Evolutionary conservation across 2,113 vertebrate species (phyloP), one percentile per base, ranked within the genome.

Genomic region (Pungitius pungitius): DNA sequence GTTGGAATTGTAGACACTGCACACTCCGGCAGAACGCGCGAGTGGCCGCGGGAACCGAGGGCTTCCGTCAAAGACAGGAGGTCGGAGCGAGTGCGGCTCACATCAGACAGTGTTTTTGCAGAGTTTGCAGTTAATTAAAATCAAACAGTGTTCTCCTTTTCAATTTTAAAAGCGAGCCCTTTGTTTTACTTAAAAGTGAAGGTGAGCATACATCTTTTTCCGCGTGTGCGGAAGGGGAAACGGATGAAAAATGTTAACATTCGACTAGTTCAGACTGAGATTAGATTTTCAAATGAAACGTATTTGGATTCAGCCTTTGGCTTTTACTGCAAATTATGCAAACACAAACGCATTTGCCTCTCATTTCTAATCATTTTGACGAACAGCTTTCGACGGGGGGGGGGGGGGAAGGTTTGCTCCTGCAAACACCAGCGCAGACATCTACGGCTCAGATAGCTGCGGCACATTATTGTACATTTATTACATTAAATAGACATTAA

Each of bases 371-470:
- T 87, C 76, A 87, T 67, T 77, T 65, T 78, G 82, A 90, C 73
- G 56, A 85, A 88, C 68, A 73, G 79, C 78, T 62, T 84, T 57
- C 62, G 88, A 89, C 85, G 75, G 70, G n/a, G 30, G 5, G 30
- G 30, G 2, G 5, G 5, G 30, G 30, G 65, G 70, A 74, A 69
- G 75, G 81, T 83, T 56, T 49, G 76, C 77, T 73, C 70, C 54
- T 57, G 73, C 74, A 73, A 82, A 78, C 52, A 75, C 67, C 55
- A 58, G 35, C 30, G 5, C 33, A 35, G 64, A 85, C 83, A 85
- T 90, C 84, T 85, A 81, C 65, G 83, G 80, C 63, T 47, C 73
- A 77, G 78, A 86, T 81, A 84, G 75, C 65, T 40, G 73, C 72
- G 45, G 81, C 69, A 57, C 55, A 51, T 75, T 75, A 69, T 84